Evolutionary conservation across 2,113 vertebrate species (phyloP), one percentile per base, ranked within the genome.

Genomic region (Nothoprocta perdicaria): DNA sequence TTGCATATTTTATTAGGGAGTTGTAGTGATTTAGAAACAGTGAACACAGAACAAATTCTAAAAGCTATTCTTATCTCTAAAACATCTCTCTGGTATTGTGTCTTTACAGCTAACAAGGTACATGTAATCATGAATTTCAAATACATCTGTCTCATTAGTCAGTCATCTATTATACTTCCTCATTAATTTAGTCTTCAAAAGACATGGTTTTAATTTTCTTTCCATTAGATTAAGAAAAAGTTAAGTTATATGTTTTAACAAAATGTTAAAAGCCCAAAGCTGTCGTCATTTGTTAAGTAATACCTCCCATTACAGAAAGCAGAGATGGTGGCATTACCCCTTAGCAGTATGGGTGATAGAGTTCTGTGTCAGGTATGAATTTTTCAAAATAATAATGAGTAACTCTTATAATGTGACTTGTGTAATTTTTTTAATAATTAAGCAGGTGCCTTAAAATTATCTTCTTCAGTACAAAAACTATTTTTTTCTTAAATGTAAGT

Each of bases 241-340:
- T 24, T 89, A n/a, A 94, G 90, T 40, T 68, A 84, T 31, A 41
- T 40, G 68, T 75, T 95, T 94, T 91, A 62, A 63, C 35, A 72
- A 45, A 94, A 95, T 83, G 89, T 89, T 89, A 41, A 52, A 84
- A 88, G 24, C 80, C 80, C 86, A 83, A 77, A 82, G 91, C 50
- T 89, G n/a, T 91, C 61, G 61, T 60, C 41, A 85, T 86, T 61
- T 46, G 67, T 80, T 71, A 91, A 91, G 61, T 45, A 88, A 50
- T 50, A 84, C 24, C 65, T 86, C 60, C 33, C 23, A 43, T 68
- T 48, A 55, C 26, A 81, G 31, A 41, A 26, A 29, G 71, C 10
- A 74, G 15, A 57, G 27, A 57, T 31, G 15, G 63, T 40, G 63
- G 72, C 38, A 12, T 18, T 75, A 35, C 50, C 78, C 38, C 71